A percentile compares a stretch with the other conserved stretches of the same genome.
Conservation (phyloP, 2,797 vertebrate genomes). For the Siniperca scherzeri region DNA sequence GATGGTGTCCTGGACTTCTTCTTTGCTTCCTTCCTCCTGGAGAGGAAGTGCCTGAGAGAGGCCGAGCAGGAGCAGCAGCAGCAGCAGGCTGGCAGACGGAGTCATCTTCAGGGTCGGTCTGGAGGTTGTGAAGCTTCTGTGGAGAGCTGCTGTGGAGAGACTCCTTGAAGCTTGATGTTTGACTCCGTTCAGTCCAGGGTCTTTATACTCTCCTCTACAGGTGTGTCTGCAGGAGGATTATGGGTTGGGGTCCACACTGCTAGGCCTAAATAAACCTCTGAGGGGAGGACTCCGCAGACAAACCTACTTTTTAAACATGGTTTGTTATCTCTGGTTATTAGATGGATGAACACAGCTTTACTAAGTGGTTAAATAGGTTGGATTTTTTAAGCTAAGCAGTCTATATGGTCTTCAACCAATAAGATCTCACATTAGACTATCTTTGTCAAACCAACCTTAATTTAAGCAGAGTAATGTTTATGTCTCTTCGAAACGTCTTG, state of each 20-base stretch:
- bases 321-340: too few relatives aligned
- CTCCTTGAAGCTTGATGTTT: constrained; percentile 55
- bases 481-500: too few relatives aligned
- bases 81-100: constrained; percentile 60
- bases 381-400: too few relatives aligned
- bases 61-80: constrained; percentile 62
- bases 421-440: too few relatives aligned
- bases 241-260: constrained; percentile 46
- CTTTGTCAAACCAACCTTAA: too few relatives aligned
- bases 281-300: constrained; percentile 48
- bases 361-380: too few relatives aligned
- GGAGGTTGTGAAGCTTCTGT: constrained; percentile 49
- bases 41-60: constrained; percentile 59
- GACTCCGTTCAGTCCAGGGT: constrained; percentile 52
- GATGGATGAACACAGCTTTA: too few relatives aligned
- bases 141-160: constrained; percentile 52
- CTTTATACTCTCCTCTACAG: constrained; percentile 69
- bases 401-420: too few relatives aligned
- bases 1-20: not conserved
- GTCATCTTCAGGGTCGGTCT: constrained; percentile 62
- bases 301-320: constrained; percentile 49
- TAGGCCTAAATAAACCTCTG: constrained; percentile 53
- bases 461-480: too few relatives aligned
- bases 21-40: constrained; percentile 21
- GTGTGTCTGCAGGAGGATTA: constrained; percentile 67